Conservation (phyloP, 2,797 vertebrate species). For the Poecile montanus region DNA sequence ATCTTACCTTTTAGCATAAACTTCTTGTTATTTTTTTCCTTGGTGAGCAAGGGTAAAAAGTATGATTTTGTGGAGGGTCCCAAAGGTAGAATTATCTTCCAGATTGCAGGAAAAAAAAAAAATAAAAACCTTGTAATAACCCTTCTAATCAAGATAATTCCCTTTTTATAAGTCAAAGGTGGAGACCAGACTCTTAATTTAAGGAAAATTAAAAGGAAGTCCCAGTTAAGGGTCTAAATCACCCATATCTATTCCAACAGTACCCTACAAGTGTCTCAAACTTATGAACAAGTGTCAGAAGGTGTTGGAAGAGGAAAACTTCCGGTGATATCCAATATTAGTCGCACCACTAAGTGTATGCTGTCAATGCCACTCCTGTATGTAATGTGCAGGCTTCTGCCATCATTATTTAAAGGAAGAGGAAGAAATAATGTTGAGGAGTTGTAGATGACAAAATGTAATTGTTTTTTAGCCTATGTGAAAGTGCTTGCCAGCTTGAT, state of each 20-base stretch:
- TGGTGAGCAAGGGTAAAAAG: neutral
- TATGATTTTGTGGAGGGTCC: neutral
- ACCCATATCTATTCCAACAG: neutral
- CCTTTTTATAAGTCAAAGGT: neutral
- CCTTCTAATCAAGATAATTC: neutral
- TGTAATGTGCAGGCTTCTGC: neutral
- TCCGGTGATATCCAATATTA: neutral
- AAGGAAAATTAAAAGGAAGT: neutral
- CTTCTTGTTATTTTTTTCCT: neutral
- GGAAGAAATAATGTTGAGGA: neutral
- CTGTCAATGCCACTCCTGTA: neutral
- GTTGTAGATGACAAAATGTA: neutral
- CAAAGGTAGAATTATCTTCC: neutral
- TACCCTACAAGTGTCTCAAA: neutral
- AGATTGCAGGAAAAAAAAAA: neutral
- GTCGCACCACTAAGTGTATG: neutral
- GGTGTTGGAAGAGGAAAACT: neutral
- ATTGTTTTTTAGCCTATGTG: constrained; percentile 45
- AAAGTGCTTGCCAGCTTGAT: constrained; percentile 55
- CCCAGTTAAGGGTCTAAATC: neutral
- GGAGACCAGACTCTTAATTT: neutral
- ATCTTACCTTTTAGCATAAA: neutral
- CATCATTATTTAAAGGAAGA: neutral
- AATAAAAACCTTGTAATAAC: neutral
- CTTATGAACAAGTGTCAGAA: neutral